Conservation (phyloP, 2,113 vertebrate species). For the Serinus canaria region DNA sequence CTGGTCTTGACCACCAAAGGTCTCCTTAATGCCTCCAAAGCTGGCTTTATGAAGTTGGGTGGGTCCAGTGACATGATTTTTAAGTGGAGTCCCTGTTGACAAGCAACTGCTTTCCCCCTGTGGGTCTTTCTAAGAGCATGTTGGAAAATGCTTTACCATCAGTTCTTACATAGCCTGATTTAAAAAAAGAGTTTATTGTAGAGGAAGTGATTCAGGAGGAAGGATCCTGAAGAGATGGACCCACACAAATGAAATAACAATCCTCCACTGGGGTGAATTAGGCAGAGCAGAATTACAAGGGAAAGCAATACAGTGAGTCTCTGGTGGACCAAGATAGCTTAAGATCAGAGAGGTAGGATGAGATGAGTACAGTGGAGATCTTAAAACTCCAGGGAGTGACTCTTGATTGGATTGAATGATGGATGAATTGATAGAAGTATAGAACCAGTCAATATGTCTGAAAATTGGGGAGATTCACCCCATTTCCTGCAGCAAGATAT, state of each 20-base stretch:
- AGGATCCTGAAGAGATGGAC: neutral
- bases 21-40: neutral
- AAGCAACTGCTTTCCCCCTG: neutral
- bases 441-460: neutral
- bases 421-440: neutral
- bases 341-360: neutral
- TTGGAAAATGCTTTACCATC: neutral
- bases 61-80: neutral
- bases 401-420: constrained; percentile 4
- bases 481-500: neutral
- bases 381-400: neutral
- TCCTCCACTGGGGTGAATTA: neutral
- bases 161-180: neutral
- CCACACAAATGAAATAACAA: neutral
- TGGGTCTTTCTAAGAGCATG: neutral
- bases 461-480: neutral
- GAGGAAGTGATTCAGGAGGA: constrained; percentile 7
- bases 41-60: neutral
- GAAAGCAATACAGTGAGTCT: neutral
- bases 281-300: neutral
- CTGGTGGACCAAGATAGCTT: neutral
- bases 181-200: neutral
- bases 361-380: neutral
- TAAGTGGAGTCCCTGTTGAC: neutral
- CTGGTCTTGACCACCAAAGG: neutral